Base-by-base conservation (phyloP, 2,113 vertebrate species). In the Nothocercus julius region DNA sequence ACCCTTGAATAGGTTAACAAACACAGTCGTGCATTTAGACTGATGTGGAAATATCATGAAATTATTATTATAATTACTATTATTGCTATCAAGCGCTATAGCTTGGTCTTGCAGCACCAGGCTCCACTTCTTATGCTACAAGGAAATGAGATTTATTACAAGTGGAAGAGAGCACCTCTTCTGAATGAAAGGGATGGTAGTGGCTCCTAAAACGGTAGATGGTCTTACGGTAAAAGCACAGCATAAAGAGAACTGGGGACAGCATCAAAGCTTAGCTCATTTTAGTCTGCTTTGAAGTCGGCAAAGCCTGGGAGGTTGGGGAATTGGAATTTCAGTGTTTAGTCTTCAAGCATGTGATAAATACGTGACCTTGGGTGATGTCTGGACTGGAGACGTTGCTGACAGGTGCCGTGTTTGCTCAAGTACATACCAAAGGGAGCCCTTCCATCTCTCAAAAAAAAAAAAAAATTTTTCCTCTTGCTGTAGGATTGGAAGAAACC, bases 281-380 rank as follows among this genome's bases (percentile, higher is more conserved):
- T 84, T 88, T 21, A 82, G 22, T 61, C 59, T 87, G 49, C 40
- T 77, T 3, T 13, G 22, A 73, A 72, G 25, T 72, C 68, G 32
- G 66, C 9, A 4, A 78, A 92, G 53, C 42, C 34, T 78, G 27
- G 44, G 27, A 58, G 61, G 74, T 5, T 13, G 34, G 32, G 45
- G 61, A 78, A 88, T 61, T 25, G 34, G 8, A 75, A 63, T 40
- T 56, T 63, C 0, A 0, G 19, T 2, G 0, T 30, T 25, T 68
- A 73, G 16, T 27, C 32, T 84, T 63, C 38, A 67, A 44, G 45
- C 17, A 5, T 3, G 0, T 21, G n/a, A 21, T 77, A 80, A 32
- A 51, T 83, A 20, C 7, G 1, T 67, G 36, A 59, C 51, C 14
- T 47, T 81, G 77, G 34, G 9, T 27, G 62, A 84, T 38, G 21